Evolutionary conservation across 2,888 invertebrate genomes (phyloP).

Genomic region (Trichopria drosophilae): DNA sequence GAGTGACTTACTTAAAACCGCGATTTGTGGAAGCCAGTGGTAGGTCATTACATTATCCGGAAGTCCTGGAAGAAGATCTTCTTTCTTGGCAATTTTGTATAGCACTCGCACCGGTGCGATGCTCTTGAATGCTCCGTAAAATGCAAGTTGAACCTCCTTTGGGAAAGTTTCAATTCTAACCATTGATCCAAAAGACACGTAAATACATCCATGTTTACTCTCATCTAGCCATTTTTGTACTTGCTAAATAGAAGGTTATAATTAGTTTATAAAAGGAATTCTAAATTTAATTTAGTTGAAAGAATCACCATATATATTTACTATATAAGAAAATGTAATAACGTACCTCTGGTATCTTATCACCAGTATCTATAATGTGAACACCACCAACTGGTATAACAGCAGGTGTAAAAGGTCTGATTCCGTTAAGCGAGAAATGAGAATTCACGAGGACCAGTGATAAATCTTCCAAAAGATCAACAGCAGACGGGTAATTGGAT

Average conservation of each 20-base stretch:
- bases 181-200: conserved; percentile 54
- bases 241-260: conserved; percentile 37
- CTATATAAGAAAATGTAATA: background rate
- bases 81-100: conserved; percentile 47
- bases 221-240: conserved; percentile 50
- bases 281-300: no score
- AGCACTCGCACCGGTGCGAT: conserved; percentile 50
- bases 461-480: conserved; percentile 46
- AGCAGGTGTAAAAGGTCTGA: conserved; percentile 59
- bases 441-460: conserved; percentile 60
- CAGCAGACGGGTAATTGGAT: conserved; percentile 31
- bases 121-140: conserved; percentile 46
- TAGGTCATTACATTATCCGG: conserved; percentile 50
- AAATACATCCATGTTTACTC: conserved; percentile 48
- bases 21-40: conserved; percentile 48
- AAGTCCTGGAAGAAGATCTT: conserved; percentile 45
- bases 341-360: conserved; percentile 29
- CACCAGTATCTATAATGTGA: conserved; percentile 48
- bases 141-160: conserved; percentile 32
- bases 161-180: conserved; percentile 51
- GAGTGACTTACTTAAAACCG: conserved; percentile 43
- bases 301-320: no score
- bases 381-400: conserved; percentile 64
- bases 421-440: conserved; percentile 62
- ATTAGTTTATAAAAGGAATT: background rate